phyloP scores from a whole-genome alignment of 2,797 vertebrate genomes.

The Picus viridis region DNA sequence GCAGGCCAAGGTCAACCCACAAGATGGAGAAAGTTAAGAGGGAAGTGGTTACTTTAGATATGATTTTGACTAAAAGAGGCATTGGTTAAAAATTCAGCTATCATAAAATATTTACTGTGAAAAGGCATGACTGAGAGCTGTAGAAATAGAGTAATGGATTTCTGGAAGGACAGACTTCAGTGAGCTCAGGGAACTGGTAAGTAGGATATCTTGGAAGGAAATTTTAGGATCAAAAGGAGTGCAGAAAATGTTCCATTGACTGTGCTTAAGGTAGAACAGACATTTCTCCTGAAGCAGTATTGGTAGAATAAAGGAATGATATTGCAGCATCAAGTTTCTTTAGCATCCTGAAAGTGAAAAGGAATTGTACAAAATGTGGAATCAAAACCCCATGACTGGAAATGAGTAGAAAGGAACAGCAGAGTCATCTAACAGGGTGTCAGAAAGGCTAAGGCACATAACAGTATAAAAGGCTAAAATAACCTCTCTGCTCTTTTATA shows the following conservation, averaged over 20 bases:
- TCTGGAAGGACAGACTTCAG: not conserved
- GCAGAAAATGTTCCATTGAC: not conserved
- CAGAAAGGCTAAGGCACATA: not conserved
- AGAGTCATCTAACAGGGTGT: not conserved
- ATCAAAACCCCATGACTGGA: not conserved
- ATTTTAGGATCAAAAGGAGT: not conserved
- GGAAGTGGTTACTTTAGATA: not conserved
- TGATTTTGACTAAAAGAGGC: not conserved
- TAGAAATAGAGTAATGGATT: not conserved
- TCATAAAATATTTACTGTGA: not conserved
- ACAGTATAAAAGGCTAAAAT: not conserved
- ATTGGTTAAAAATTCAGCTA: not conserved
- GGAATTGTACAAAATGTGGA: not conserved
- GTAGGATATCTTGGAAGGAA: not conserved
- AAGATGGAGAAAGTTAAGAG: not conserved
- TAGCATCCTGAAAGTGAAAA: conserved; percentile 2
- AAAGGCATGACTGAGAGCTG: not conserved
- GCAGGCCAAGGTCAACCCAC: not conserved
- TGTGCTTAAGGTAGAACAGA: not conserved
- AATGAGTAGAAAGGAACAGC: not conserved
- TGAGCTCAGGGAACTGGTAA: not conserved
- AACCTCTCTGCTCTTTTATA: not conserved
- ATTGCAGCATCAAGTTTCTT: not conserved
- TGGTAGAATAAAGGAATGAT: not conserved
- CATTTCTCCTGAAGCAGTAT: not conserved